Evolutionary conservation across 30 jellyfish, hydroid and myxozoan genomes (phyloP).

Genomic region (Aurelia sp.): DNA sequence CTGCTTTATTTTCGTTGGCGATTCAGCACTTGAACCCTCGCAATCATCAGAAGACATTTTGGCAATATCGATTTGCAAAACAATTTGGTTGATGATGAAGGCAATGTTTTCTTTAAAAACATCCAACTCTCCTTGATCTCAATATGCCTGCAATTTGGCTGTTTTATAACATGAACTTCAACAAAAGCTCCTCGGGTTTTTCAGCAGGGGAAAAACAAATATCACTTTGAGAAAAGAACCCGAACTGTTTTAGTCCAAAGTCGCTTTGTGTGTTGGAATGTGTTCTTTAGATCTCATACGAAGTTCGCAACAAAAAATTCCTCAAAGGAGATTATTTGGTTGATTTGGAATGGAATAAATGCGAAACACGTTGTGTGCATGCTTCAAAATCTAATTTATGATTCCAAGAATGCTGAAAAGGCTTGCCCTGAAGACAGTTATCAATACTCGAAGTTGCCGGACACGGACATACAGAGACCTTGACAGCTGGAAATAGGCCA

Average conservation of each 20-base stretch:
- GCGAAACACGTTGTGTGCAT: not conserved
- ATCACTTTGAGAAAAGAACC: constrained; percentile 2
- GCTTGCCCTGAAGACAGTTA: too few relatives aligned
- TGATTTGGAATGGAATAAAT: constrained; percentile 5
- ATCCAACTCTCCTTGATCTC: not conserved
- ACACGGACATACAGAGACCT: too few relatives aligned
- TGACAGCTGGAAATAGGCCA: too few relatives aligned
- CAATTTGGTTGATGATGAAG: not conserved
- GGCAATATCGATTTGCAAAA: not conserved
- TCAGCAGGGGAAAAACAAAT: constrained; percentile 18
- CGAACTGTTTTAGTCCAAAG: not conserved
- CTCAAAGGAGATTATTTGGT: not conserved
- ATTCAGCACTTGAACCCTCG: constrained; percentile 53
- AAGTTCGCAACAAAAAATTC: constrained; percentile 1
- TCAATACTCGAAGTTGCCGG: too few relatives aligned
- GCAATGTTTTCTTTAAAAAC: constrained; percentile 9
- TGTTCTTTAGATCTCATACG: constrained; percentile 22
- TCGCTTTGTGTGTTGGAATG: constrained; percentile 38
- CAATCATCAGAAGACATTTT: constrained; percentile 60
- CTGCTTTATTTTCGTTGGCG: constrained; percentile 74
- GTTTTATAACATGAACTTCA: not conserved
- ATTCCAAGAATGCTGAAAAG: too few relatives aligned
- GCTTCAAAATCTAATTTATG: too few relatives aligned
- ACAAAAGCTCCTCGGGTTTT: constrained; percentile 19
- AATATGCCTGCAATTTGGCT: not conserved